Evolutionary conservation across 2,113 vertebrate genomes (phyloP).

Genomic region (Eclectus roratus): DNA sequence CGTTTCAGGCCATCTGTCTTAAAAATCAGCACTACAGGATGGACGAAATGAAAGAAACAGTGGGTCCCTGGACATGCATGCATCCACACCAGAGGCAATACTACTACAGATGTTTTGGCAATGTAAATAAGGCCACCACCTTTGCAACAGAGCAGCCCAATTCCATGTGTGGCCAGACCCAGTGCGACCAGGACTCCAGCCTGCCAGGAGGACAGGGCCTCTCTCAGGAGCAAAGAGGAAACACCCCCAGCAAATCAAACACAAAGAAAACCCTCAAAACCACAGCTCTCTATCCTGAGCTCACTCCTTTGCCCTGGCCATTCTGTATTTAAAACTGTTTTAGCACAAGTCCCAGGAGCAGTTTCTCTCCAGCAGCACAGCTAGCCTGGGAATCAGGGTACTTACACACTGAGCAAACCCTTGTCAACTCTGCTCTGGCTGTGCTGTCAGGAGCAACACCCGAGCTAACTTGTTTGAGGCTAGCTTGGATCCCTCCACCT

Average conservation of each 20-base stretch:
- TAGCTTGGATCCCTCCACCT: background rate
- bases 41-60: background rate
- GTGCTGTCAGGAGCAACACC: background rate
- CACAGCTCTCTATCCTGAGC: background rate
- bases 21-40: background rate
- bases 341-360: background rate
- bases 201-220: background rate
- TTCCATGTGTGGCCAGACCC: background rate
- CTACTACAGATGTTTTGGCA: background rate
- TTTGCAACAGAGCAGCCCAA: background rate
- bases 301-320: background rate
- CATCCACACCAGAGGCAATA: background rate
- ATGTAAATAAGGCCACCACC: background rate
- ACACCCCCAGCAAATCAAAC: background rate
- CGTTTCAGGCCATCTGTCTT: background rate
- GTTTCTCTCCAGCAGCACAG: background rate
- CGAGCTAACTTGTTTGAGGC: accelerated
- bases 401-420: background rate
- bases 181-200: background rate
- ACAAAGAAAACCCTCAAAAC: background rate
- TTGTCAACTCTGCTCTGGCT: accelerated
- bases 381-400: background rate
- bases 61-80: accelerated
- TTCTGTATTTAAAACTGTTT: background rate
- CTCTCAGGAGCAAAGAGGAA: background rate